A percentile compares a stretch with the other conserved stretches of the same genome.
Conservation (phyloP, 2,888 invertebrate species). For the Limenitis camilla region DNA sequence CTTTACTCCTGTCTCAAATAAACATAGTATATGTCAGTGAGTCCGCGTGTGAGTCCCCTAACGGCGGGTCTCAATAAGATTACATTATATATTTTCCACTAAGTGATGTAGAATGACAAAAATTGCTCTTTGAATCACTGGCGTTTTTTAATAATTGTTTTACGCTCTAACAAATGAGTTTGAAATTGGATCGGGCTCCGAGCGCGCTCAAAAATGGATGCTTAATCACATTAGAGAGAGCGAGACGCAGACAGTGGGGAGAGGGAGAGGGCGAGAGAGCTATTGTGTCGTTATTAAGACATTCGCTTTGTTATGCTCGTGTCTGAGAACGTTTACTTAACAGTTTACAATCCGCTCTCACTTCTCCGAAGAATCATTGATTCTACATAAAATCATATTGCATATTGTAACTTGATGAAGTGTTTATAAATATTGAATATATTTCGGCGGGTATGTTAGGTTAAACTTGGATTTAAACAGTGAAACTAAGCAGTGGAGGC, state of each 20-base stretch:
- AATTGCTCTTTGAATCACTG: slow-evolving; percentile 65
- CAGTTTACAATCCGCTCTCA: too few relatives aligned
- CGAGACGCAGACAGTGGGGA: slow-evolving; percentile 37
- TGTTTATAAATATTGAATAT: too few relatives aligned
- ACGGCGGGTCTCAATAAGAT: slow-evolving; percentile 7
- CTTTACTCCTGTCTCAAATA: too few relatives aligned
- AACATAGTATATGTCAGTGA: too few relatives aligned
- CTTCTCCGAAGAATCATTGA: too few relatives aligned
- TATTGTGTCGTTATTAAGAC: slow-evolving; percentile 22
- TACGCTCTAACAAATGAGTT: slow-evolving; percentile 78
- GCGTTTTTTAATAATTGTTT: slow-evolving; percentile 75
- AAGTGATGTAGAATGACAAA: slow-evolving; percentile 64
- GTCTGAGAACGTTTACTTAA: too few relatives aligned
- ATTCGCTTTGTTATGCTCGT: slow-evolving; percentile 24
- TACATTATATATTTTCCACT: slow-evolving; percentile 24
- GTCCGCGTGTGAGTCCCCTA: too few relatives aligned
- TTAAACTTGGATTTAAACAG: too few relatives aligned
- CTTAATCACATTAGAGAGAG: slow-evolving; percentile 77
- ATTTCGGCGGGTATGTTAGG: too few relatives aligned
- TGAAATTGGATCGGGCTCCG: slow-evolving; percentile 78
- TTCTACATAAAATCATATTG: too few relatives aligned
- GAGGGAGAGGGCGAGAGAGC: slow-evolving; percentile 31
- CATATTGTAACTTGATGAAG: too few relatives aligned
- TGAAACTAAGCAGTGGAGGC: too few relatives aligned
- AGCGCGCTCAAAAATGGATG: slow-evolving; percentile 79